phyloP scores from a whole-genome alignment of 2,113 vertebrate species.

The Austrofundulus limnaeus region DNA sequence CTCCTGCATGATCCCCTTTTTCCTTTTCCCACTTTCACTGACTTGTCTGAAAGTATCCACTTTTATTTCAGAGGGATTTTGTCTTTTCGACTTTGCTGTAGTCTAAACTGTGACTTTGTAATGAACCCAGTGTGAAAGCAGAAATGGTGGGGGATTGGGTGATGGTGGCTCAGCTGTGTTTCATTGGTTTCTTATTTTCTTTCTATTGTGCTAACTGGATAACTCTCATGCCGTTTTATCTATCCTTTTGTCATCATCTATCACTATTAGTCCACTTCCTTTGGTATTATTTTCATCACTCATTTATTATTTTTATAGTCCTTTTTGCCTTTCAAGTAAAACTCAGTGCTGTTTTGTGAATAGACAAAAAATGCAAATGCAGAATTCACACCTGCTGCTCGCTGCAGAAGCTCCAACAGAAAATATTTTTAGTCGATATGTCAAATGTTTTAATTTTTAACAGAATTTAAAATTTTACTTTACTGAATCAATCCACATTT shows the following conservation, averaged over 20 bases:
- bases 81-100: conserved; percentile 33
- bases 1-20: background rate
- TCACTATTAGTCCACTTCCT: background rate
- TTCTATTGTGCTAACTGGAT: conserved; percentile 10
- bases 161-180: conserved; percentile 37
- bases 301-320: no score
- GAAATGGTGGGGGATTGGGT: conserved; percentile 15
- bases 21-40: background rate
- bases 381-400: background rate
- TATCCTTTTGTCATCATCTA: conserved; percentile 1
- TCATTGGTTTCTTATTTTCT: conserved; percentile 22
- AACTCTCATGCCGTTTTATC: conserved; percentile 1
- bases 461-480: no score
- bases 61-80: conserved; percentile 18
- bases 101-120: conserved; percentile 36
- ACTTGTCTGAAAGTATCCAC: background rate
- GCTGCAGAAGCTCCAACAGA: no score
- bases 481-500: no score
- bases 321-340: background rate
- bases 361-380: background rate
- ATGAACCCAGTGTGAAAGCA: conserved; percentile 27
- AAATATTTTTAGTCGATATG: no score
- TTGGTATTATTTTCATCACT: background rate
- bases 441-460: no score
- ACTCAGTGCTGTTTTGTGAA: background rate